Evolutionary conservation across 2,797 vertebrate species (phyloP).

Genomic region (Melanotaenia pygmaea): DNA sequence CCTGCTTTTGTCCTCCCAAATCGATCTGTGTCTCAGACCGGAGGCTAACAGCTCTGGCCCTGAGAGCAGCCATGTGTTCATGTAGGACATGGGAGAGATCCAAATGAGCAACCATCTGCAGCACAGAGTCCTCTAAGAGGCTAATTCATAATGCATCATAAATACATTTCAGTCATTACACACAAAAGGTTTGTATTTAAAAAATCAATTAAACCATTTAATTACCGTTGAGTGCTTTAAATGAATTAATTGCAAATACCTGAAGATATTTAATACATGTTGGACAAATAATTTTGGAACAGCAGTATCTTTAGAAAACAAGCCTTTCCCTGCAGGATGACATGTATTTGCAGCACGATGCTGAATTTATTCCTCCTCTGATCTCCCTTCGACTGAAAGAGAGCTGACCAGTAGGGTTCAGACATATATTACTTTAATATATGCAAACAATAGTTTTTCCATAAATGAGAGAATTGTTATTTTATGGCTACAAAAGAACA

Average conservation of each 20-base stretch:
- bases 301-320: background rate
- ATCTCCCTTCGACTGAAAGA: slow-evolving; percentile 17
- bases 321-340: slow-evolving; percentile 2
- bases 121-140: slow-evolving; percentile 38
- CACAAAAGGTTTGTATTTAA: slow-evolving; percentile 1
- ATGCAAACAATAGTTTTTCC: slow-evolving; percentile 7
- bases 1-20: slow-evolving; percentile 14
- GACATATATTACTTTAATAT: slow-evolving; percentile 6
- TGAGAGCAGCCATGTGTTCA: slow-evolving; percentile 73
- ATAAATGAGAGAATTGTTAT: background rate
- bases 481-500: slow-evolving; percentile 3
- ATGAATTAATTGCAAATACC: slow-evolving; percentile 1
- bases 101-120: slow-evolving; percentile 78
- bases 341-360: slow-evolving; percentile 4
- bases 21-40: slow-evolving; percentile 58
- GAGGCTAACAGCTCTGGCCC: slow-evolving; percentile 68
- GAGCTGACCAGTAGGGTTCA: slow-evolving; percentile 1
- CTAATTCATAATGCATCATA: slow-evolving; percentile 7
- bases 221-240: background rate
- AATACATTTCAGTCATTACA: slow-evolving; percentile 5
- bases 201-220: slow-evolving; percentile 1
- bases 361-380: slow-evolving; percentile 16
- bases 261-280: background rate
- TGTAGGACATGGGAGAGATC: slow-evolving; percentile 71
- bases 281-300: background rate